Conservation (phyloP, 2,888 invertebrate genomes). For the Corythucha ciliata region DNA sequence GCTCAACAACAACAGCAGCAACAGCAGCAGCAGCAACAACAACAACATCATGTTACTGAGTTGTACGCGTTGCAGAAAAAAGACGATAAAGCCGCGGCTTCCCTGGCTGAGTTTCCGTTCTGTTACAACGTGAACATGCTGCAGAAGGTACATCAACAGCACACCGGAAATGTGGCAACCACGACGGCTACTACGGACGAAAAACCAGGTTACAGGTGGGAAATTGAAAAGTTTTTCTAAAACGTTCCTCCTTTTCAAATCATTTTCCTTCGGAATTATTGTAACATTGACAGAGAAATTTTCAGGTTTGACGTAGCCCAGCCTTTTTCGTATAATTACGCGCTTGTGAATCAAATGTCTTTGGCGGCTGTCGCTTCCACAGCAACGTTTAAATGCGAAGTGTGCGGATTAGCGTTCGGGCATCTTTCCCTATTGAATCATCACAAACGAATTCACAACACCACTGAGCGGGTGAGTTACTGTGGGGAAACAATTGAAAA, state of each 20-base stretch:
- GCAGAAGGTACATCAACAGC: constrained; percentile 41
- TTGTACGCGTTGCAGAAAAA: constrained; percentile 34
- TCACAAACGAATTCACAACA: constrained; percentile 65
- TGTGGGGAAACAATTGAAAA: constrained; percentile 40
- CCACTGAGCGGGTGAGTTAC: constrained; percentile 22
- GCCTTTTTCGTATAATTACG: constrained; percentile 59
- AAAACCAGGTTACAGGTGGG: constrained; percentile 9
- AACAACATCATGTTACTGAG: constrained; percentile 32
- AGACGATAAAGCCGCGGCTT: constrained; percentile 38
- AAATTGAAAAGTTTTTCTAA: too few species aligned
- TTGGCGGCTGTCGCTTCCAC: constrained; percentile 55
- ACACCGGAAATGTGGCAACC: constrained; percentile 23
- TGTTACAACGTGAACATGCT: constrained; percentile 47
- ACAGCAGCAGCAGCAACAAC: constrained; percentile 28
- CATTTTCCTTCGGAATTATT: too few species aligned
- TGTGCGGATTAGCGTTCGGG: constrained; percentile 76
- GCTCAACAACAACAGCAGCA: constrained; percentile 26
- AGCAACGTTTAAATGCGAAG: constrained; percentile 80
- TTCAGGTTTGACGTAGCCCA: constrained; percentile 45
- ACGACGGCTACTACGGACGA: constrained; percentile 16
- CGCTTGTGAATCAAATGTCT: constrained; percentile 77
- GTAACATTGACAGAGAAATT: too few species aligned
- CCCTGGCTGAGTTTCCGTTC: constrained; percentile 45
- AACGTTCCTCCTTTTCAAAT: too few species aligned
- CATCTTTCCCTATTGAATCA: constrained; percentile 73